Percentiles rank a stretch among this genome's conserved stretches.
Conservation (phyloP, 2,888 invertebrate genomes). For the Leucophenga maculata region DNA sequence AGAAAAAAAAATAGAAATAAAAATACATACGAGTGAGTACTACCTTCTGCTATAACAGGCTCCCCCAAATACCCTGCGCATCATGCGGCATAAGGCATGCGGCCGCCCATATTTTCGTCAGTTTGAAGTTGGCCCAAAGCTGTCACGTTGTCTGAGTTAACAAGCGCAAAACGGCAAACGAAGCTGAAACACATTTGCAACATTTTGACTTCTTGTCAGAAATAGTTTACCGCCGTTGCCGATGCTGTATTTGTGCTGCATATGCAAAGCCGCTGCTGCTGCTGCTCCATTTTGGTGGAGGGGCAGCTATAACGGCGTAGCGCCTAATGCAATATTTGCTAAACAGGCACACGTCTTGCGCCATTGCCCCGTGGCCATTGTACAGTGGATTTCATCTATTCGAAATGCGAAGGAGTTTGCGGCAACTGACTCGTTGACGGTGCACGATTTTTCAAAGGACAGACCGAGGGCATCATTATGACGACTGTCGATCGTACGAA, state of each 20-base stretch:
- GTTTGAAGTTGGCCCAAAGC: slow-evolving; percentile 64
- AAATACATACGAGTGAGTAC: not conserved
- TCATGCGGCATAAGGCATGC: not conserved
- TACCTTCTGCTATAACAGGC: not conserved
- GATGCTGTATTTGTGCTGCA: not conserved
- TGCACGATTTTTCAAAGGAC: slow-evolving; percentile 58
- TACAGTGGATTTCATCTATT: not conserved
- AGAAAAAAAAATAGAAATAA: too few species aligned
- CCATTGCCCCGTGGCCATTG: slow-evolving; percentile 2
- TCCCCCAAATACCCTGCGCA: not conserved
- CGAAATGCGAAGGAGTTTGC: slow-evolving; percentile 24
- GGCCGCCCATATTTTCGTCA: slow-evolving; percentile 57
- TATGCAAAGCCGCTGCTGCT: slow-evolving; percentile 17
- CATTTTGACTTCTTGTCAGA: slow-evolving; percentile 60
- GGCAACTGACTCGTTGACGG: slow-evolving; percentile 64
- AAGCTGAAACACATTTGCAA: slow-evolving; percentile 45
- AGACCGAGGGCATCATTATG: slow-evolving; percentile 64
- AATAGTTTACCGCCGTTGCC: slow-evolving; percentile 36
- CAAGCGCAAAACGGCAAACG: slow-evolving; percentile 1
- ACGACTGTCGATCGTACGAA: slow-evolving; percentile 38
- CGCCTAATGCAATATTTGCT: slow-evolving; percentile 52
- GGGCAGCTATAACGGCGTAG: not conserved
- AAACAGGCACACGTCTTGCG: slow-evolving; percentile 59
- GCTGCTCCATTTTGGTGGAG: not conserved
- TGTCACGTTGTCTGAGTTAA: slow-evolving; percentile 61